Evolutionary conservation across 2,113 vertebrate species (phyloP).

Genomic region (Epinephelus cyanopodus): DNA sequence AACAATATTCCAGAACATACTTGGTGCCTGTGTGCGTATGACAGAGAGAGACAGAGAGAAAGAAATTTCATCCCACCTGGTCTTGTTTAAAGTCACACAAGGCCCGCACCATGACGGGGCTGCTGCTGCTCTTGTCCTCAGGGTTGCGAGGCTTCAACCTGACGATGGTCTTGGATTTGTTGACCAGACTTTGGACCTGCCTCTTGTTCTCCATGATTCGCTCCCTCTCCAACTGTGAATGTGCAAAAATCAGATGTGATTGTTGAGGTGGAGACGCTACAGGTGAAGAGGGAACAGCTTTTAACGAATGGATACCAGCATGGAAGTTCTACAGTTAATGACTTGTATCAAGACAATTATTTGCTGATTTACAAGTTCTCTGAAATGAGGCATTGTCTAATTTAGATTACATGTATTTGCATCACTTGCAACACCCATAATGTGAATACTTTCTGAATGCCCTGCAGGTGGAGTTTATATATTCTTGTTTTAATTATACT

Average conservation of each 20-base stretch:
- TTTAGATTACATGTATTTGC: too few relatives aligned
- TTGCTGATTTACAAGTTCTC: too few relatives aligned
- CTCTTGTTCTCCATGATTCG: conserved; percentile 93
- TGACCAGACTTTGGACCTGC: conserved; percentile 94
- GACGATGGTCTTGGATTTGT: conserved; percentile 94
- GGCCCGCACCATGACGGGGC: conserved; percentile 91
- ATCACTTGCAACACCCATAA: too few relatives aligned
- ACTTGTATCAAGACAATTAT: too few relatives aligned
- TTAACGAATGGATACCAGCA: too few relatives aligned
- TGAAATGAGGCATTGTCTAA: too few relatives aligned
- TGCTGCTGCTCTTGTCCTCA: conserved; percentile 87
- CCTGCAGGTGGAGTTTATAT: too few relatives aligned
- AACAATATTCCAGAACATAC: neutral
- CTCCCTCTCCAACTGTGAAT: conserved; percentile 90
- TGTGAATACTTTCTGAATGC: too few relatives aligned
- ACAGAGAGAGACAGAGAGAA: neutral
- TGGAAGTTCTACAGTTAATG: too few relatives aligned
- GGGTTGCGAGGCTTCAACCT: conserved; percentile 95
- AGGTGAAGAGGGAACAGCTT: too few relatives aligned
- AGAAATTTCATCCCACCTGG: conserved; percentile 85
- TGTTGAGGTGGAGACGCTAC: neutral
- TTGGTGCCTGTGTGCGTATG: neutral
- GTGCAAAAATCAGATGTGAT: neutral
- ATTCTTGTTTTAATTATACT: too few relatives aligned
- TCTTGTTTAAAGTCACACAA: conserved; percentile 98